Base-by-base conservation (phyloP, 2,797 vertebrate species). In the Poecilia velifera region DNA sequence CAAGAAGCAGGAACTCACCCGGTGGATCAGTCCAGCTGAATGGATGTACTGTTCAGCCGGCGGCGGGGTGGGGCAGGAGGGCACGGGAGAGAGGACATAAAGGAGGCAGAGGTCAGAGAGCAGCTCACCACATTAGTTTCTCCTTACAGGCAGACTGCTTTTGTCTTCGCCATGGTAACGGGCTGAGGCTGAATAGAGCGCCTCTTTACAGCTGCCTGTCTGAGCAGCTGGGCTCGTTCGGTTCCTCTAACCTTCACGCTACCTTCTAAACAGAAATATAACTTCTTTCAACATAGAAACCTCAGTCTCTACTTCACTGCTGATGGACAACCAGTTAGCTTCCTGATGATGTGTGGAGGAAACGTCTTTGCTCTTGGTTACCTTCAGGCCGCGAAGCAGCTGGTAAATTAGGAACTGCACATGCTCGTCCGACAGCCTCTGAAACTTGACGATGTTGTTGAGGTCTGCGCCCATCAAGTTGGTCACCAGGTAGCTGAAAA, bases 381-480 rank as follows among this genome's bases (percentile, higher is more conserved):
- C 94, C 97, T 99, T 99, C 84, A 99, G 97, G 87, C 98, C 98
- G 0, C 98, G 96, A 75, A 99, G 97, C 83, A 99, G 96, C 93
- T 99, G 98, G 91, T 99, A 99, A 82, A 98, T 97, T 28, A 99
- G 96, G 92, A 99, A 99, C 90, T 99, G 98, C 84, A 99, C 97
- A 0, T 99, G 98, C 81, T 99, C 98, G 75, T 99, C 98, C 0
- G 98, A 99, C 92, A 99, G 91, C 84, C 96, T 96, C 93, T 99
- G 98, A 92, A 98, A 99, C 89, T 99, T 99, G 53, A 99, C 98
- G 10, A 99, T 99, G 91, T 99, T 99, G 91, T 98, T 99, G 84
- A 99, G 96, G 92, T 99, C 98, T 10, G 98, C 98, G 1, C 98
- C 98, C 98, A 99, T 99, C 92, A 99, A 96, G 91, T 98, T 98